Evolutionary conservation across 2,888 invertebrate species (phyloP), one percentile per base, ranked within the genome.

Genomic region (Synergus umbraculus): DNA sequence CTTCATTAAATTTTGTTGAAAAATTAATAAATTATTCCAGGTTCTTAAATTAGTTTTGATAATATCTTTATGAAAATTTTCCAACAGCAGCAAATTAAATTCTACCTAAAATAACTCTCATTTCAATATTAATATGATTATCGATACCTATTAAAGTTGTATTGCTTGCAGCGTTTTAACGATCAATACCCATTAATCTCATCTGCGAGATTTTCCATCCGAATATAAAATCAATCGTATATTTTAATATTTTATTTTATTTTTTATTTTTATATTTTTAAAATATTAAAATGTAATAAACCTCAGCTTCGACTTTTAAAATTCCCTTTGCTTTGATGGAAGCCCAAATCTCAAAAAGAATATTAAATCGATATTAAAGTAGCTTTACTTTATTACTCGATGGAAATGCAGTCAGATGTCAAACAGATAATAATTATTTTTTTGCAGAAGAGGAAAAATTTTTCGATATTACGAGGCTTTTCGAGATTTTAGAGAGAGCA

Each of bases 401-500:
- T 60, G 8, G 49, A 9, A 69, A 69, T 29, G 37, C 4, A 54
- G 37, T 37, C 15, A 37, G 8, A 49, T 15, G 37, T 49, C 49
- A 8, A 49, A 15, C 15, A 13, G 7, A 49, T 49, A 69, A 54
- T 46, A n/a, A 73, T 73, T n/a, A 73, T 73, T 73, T 73, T 29
- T n/a, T 49, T 54, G 37, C 37, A 12, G 54, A 73, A 41, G 46
- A 37, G 54, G 46, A n/a, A 49, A 37, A 73, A 15, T 49, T n/a
- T n/a, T 54, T 54, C 69, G 15, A 69, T 69, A 46, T 69, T 69
- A 49, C 22, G 29, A 49, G 49, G 49, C 37, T 29, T 54, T 29
- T 73, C 49, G 49, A 73, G 54, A 37, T 73, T 41, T 54, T 54
- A 54, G 49, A 54, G n/a, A 29, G 54, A 54, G 73, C 54, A 37